Conservation (phyloP, 2,888 invertebrate species). For the Cerastoderma edule region DNA sequence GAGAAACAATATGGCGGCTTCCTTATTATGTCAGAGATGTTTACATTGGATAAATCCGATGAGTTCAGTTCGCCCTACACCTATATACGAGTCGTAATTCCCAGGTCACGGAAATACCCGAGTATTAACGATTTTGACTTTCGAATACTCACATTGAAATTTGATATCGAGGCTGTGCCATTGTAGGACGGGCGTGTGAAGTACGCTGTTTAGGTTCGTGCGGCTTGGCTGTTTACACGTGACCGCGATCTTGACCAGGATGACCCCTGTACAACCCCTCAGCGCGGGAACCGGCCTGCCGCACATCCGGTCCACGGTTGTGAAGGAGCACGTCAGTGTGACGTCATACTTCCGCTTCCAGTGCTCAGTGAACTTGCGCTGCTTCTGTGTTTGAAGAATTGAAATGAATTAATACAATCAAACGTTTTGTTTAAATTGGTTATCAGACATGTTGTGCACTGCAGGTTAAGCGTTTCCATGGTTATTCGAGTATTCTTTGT, state of each 20-base stretch:
- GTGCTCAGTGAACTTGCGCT: conserved; percentile 6
- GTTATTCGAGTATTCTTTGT: neutral
- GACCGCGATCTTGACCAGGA: neutral
- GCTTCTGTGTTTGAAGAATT: neutral
- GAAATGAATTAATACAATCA: neutral
- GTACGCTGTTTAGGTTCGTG: conserved; percentile 9
- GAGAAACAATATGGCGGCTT: neutral
- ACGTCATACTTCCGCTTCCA: conserved; percentile 19
- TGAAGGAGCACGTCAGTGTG: conserved; percentile 13
- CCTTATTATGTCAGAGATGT: neutral
- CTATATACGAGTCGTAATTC: neutral
- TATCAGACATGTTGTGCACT: neutral
- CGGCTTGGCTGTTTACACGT: neutral
- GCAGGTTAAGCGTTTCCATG: neutral
- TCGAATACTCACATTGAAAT: conserved; percentile 11
- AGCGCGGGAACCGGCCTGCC: neutral
- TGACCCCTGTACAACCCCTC: conserved; percentile 7
- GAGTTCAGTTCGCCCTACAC: neutral
- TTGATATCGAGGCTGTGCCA: conserved; percentile 18
- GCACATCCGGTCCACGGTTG: neutral
- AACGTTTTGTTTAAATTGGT: neutral
- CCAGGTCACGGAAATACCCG: neutral
- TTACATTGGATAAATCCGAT: neutral
- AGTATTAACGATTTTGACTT: too few relatives aligned
- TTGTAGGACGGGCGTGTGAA: conserved; percentile 9